Base-by-base conservation (phyloP, 1,140 invertebrate genomes). In the Grapholita molesta region DNA sequence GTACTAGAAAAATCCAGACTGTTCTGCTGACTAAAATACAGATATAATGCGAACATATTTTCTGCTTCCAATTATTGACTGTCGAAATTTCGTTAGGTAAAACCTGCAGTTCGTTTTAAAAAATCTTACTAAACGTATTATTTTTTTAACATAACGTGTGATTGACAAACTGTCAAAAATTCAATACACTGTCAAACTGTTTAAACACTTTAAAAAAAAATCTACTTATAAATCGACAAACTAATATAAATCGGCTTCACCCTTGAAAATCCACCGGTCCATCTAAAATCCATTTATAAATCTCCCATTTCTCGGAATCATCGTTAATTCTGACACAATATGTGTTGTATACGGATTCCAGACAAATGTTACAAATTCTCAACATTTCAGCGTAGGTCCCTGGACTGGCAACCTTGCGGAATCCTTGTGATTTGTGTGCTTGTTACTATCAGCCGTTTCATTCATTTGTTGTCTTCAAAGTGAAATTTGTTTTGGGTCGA, bases 381-480 rank as follows among this genome's bases (percentile, higher is more conserved):
- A 15, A 21, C 5, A 48, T 18, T 48, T 48, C 42, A 48, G 42
- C 21, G n/a, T 21, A 18, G n/a, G n/a, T 6, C 35, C 42, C 42
- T 5, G 15, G 18, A 8, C 42, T 18, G 42, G 42, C n/a, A 48
- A 48, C 18, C 8, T 18, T 9, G 25, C 30, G 28, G 55, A 61
- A 30, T 61, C 25, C 28, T 32, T 32, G 55, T 61, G 55, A 61
- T 61, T 61, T 61, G 55, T 61, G 55, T 25, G 25, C 55, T 32
- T 61, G 55, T 57, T 57, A 57, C 24, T 57, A 28, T 57, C 53
- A 57, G 24, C 23, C 53, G 53, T 28, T 61, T 28, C 15, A 61
- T 61, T 61, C 25, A 61, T 61, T 61, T 61, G 55, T 61, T 61
- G 55, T 32, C 55, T 61, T 61, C 55, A 61, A 61, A 61, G 55